Base-by-base conservation (phyloP, 2,113 vertebrate genomes). In the Hucho hucho region DNA sequence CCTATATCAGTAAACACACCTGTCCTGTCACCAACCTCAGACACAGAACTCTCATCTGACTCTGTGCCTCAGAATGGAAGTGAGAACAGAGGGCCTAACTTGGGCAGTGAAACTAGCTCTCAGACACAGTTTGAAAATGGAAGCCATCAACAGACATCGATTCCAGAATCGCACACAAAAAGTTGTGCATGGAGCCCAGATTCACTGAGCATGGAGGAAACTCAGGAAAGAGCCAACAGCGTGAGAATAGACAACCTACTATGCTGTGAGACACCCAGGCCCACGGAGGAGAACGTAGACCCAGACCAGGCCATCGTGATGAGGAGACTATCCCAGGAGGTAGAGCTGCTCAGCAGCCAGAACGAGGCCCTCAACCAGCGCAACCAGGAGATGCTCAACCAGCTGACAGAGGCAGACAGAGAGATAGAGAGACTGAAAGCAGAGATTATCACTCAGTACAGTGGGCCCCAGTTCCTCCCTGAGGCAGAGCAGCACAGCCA, bases 321-420 rank as follows among this genome's bases (percentile, higher is more conserved):
- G 69, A 59, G 74, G 74, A 80, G 56, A 46, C 85, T 91, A 0
- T 83, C 83, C 64, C 72, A 69, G 22, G 83, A 92, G 74, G 74
- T 89, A 63, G 83, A 85, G 61, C 74, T 85, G 32, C 87, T 92
- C 59, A 77, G 75, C 5, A 58, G 63, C 64, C 87, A 89, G 84
- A 90, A 92, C 6, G 64, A 87, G 58, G 87, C 86, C 4, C 87
- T 93, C 28, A 75, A 90, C 75, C 92, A 88, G 64, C 87, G 75
- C 37, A 91, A 87, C 84, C 91, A 93, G 76, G 92, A 93, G 83
- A 90, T 93, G 85, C 68, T 93, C 0, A 90, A 92, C 87, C 90
- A 92, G 53, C 83, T 92, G 80, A 91, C 86, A 0, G 92, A 93
- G 84, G 91, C 91, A 0, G 89, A 92, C 84, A 66, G 87, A 0